phyloP scores from a whole-genome alignment of 2,888 invertebrate species.

The Calephelis perditalis region DNA sequence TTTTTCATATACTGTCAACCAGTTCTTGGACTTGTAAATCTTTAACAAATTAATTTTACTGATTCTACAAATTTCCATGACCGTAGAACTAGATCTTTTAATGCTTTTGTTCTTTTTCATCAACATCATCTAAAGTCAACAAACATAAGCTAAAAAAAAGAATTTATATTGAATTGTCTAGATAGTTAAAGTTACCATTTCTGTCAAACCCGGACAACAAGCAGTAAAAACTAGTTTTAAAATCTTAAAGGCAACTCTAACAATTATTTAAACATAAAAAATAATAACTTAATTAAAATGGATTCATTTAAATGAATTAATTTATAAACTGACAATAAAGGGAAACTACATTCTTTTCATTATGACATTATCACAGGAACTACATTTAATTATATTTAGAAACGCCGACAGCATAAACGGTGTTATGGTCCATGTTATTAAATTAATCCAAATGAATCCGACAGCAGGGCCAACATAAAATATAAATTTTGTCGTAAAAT shows the following conservation, averaged over 20 bases:
- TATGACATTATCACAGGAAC: constrained; percentile 13
- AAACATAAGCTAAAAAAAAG: no score
- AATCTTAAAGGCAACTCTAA: background rate
- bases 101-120: no score
- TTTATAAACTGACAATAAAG: background rate
- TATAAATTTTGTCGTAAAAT: constrained; percentile 51
- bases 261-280: background rate
- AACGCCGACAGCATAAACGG: constrained; percentile 21
- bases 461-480: constrained; percentile 36
- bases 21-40: no score
- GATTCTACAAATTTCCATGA: no score
- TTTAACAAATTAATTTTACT: no score
- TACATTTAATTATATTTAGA: constrained; percentile 19
- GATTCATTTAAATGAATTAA: constrained; percentile 1
- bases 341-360: background rate
- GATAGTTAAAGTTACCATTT: no score
- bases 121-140: no score
- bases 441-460: constrained; percentile 62
- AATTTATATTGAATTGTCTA: no score
- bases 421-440: constrained; percentile 49
- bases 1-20: no score
- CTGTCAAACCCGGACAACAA: no score
- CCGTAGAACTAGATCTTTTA: no score
- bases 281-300: background rate
- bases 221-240: no score